A percentile compares a stretch with the other conserved stretches of the same genome.
Evolutionary conservation across 2,888 invertebrate genomes (phyloP).

Genomic region (Cephus rjabovi): DNA sequence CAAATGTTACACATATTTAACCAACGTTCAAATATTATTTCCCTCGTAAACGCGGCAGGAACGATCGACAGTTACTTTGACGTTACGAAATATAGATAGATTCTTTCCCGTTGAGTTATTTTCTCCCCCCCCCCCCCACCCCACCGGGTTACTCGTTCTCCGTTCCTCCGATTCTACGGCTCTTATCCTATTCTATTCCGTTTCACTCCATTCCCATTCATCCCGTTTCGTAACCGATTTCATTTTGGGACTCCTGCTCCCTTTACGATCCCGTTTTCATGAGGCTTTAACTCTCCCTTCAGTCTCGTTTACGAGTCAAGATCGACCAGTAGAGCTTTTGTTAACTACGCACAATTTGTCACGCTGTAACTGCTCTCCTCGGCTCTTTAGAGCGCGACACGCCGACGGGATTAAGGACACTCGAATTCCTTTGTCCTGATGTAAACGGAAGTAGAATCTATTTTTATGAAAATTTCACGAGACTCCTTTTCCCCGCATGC

Average conservation of each 20-base stretch:
- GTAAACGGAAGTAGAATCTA: not conserved
- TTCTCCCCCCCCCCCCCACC: no score
- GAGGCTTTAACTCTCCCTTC: slow-evolving; percentile 32
- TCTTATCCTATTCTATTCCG: not conserved
- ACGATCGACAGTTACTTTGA: slow-evolving; percentile 40
- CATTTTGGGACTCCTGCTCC: not conserved
- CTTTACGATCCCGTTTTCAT: slow-evolving; percentile 45
- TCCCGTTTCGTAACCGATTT: not conserved
- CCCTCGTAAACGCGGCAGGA: slow-evolving; percentile 35
- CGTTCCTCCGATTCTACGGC: not conserved
- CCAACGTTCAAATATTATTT: slow-evolving; percentile 36
- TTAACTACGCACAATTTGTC: slow-evolving; percentile 21
- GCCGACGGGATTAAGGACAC: slow-evolving; percentile 2
- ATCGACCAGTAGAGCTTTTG: slow-evolving; percentile 14
- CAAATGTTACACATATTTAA: slow-evolving; percentile 43
- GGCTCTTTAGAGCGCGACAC: slow-evolving; percentile 3
- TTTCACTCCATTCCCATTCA: not conserved
- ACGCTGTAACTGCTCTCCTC: slow-evolving; percentile 15
- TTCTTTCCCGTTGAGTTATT: not conserved
- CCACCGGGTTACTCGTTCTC: not conserved
- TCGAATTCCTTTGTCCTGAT: not conserved
- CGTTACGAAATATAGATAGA: slow-evolving; percentile 10
- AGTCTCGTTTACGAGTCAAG: slow-evolving; percentile 9
- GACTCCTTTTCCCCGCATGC: not conserved
- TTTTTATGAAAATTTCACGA: not conserved